Conservation (phyloP, 2,113 vertebrate genomes). For the Rhodinocichla rosea region DNA sequence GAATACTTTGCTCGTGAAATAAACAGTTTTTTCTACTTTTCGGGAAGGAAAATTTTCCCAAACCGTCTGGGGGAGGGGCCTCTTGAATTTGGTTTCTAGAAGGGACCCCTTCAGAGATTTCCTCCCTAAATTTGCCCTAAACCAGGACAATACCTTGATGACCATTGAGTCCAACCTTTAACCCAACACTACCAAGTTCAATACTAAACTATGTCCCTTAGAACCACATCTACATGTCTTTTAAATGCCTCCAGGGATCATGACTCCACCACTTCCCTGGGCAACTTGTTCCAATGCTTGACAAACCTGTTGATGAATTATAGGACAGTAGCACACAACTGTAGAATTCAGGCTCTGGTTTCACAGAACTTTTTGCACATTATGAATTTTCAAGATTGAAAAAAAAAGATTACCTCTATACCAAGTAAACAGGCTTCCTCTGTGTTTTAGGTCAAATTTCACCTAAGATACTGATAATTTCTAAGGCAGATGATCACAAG, state of each 20-base stretch:
- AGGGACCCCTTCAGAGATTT: fast-evolving
- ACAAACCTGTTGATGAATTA: neutral
- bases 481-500: neutral
- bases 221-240: neutral
- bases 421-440: neutral
- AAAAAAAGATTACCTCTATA: neutral
- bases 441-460: neutral
- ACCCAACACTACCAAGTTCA: neutral
- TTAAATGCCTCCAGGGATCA: neutral
- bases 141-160: too few relatives aligned
- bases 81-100: neutral
- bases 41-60: neutral
- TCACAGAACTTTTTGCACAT: neutral
- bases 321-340: neutral
- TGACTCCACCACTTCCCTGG: neutral
- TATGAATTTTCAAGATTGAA: neutral
- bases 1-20: neutral
- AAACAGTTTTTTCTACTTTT: neutral
- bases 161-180: neutral
- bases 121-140: neutral
- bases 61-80: fast-evolving
- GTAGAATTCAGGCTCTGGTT: neutral
- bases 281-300: neutral
- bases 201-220: neutral
- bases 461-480: neutral